phyloP scores from a whole-genome alignment of 2,797 vertebrate genomes.

The Eptatretus atami region DNA sequence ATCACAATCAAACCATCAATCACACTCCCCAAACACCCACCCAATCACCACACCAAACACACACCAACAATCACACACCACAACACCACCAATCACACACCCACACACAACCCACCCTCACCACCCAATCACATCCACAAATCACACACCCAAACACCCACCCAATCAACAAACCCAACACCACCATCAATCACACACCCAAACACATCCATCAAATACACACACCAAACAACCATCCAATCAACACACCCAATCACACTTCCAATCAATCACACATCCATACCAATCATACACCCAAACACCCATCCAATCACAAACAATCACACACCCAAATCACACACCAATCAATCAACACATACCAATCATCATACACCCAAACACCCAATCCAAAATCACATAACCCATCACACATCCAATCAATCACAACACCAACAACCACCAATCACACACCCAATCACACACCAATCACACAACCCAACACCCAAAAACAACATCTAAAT shows the following conservation, averaged over 20 bases:
- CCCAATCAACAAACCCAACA: too few relatives aligned
- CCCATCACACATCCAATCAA: not conserved
- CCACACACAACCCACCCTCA: too few relatives aligned
- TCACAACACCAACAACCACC: not conserved
- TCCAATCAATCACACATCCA: not conserved
- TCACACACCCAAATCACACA: not conserved
- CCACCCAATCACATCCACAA: too few relatives aligned
- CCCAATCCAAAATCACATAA: not conserved
- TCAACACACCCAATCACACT: not conserved
- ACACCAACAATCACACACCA: too few relatives aligned
- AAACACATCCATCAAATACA: not conserved
- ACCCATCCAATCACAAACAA: not conserved
- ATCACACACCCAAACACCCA: too few relatives aligned
- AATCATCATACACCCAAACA: not conserved
- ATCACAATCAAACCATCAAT: too few relatives aligned
- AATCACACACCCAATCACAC: not conserved
- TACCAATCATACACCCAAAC: too few relatives aligned
- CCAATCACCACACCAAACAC: too few relatives aligned
- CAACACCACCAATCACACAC: too few relatives aligned
- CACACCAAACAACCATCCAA: not conserved
- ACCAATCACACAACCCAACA: not conserved
- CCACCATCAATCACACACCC: not conserved
- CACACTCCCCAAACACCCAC: too few relatives aligned
- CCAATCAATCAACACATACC: not conserved
- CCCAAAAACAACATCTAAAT: not conserved